Conservation (phyloP, 2,797 vertebrate species). For the Zalophus californianus region DNA sequence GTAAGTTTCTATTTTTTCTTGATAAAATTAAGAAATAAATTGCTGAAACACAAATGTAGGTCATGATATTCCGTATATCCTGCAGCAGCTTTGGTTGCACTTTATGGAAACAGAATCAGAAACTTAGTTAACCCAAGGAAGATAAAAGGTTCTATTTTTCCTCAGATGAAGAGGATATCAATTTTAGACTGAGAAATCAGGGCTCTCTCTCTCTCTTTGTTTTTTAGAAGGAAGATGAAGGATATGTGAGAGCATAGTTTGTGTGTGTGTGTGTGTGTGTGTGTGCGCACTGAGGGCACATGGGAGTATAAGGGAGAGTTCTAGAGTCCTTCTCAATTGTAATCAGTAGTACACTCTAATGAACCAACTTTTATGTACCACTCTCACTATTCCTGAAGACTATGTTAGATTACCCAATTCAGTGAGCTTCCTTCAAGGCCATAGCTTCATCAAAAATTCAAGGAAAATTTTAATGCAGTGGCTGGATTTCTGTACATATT, state of each 20-base stretch:
- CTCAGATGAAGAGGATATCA: background rate
- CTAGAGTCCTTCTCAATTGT: background rate
- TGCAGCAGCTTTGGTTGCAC: background rate
- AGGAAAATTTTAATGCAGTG: constrained; percentile 56
- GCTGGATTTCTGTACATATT: constrained; percentile 51
- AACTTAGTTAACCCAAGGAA: background rate
- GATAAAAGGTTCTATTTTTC: background rate
- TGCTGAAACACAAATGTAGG: background rate
- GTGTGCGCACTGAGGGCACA: background rate
- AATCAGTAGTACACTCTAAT: background rate
- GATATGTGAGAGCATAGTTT: background rate
- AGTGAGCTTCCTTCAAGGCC: constrained; percentile 1
- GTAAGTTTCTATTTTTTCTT: background rate
- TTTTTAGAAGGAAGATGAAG: background rate
- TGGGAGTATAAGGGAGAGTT: background rate
- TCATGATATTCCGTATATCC: background rate
- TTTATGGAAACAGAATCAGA: background rate
- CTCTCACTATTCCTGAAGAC: background rate
- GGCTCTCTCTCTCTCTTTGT: background rate
- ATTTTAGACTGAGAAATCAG: background rate
- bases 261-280: too few species aligned
- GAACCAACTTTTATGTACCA: background rate
- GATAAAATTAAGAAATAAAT: background rate
- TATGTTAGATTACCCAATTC: constrained; percentile 62
- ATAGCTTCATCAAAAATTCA: constrained; percentile 54